phyloP scores from a whole-genome alignment of 2,888 invertebrate species.

The Diachrysia chrysitis region DNA sequence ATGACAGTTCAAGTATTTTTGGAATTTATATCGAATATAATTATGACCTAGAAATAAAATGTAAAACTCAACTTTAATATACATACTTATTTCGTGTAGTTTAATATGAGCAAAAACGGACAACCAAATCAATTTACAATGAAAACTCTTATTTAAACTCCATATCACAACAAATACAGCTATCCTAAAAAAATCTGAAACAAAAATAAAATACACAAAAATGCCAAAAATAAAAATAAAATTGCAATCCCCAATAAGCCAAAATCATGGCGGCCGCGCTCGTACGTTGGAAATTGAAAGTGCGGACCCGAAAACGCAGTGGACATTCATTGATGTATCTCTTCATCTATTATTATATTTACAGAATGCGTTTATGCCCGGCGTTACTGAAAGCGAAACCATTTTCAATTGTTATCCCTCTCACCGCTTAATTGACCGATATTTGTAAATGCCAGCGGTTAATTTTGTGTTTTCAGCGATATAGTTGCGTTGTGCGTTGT shows the following conservation, averaged over 20 bases:
- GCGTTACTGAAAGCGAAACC: constrained; percentile 84
- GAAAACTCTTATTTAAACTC: not conserved
- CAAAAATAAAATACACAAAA: constrained; percentile 15
- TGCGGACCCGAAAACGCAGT: constrained; percentile 77
- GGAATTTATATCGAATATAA: no score
- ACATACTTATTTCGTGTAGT: no score
- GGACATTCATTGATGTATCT: constrained; percentile 83
- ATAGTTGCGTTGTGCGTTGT: constrained; percentile 32
- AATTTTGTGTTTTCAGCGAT: constrained; percentile 66
- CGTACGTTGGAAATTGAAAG: constrained; percentile 83
- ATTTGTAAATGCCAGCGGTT: constrained; percentile 82
- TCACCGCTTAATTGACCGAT: constrained; percentile 85
- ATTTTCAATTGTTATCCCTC: constrained; percentile 86
- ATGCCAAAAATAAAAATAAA: constrained; percentile 28
- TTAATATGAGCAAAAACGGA: no score
- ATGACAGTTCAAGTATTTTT: not conserved
- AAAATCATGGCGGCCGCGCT: constrained; percentile 54
- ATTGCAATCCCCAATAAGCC: constrained; percentile 46
- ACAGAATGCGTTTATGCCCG: constrained; percentile 76
- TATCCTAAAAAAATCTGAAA: not conserved
- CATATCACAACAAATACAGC: not conserved
- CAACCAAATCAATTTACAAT: no score
- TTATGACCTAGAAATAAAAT: no score
- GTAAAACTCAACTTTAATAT: no score
- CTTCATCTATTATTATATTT: constrained; percentile 88